These are phyloP conservation scores for Zalophus californianus DNA, from an alignment of 2,797 vertebrate genomes.

Conservation along the genomic window DNA sequence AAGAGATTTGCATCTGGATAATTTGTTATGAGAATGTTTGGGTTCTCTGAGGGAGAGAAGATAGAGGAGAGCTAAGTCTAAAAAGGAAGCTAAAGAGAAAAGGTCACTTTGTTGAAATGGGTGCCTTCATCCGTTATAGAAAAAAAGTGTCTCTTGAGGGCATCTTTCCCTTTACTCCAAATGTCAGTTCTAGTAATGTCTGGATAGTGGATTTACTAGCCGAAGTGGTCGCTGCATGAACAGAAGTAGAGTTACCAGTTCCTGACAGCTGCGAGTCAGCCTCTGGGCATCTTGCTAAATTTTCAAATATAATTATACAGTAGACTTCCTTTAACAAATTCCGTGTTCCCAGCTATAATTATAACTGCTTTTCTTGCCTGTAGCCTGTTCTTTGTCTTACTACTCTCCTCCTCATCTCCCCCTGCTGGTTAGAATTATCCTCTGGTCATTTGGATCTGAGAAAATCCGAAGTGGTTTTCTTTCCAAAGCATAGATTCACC, in stretches of 20 bases:
- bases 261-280: constrained; percentile 90
- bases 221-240: constrained; percentile 80
- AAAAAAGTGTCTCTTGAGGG: constrained; percentile 65
- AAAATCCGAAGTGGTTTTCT: constrained; percentile 72
- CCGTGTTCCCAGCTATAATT: constrained; percentile 88
- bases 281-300: constrained; percentile 91
- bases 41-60: background rate
- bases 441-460: constrained; percentile 77
- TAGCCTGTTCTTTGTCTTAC: constrained; percentile 87
- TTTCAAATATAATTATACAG: constrained; percentile 91
- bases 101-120: constrained; percentile 40
- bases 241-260: constrained; percentile 86
- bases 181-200: constrained; percentile 57
- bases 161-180: constrained; percentile 69
- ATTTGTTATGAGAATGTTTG: background rate
- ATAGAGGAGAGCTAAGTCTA: background rate
- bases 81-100: constrained; percentile 8
- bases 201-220: constrained; percentile 79
- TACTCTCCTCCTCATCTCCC: constrained; percentile 84
- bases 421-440: constrained; percentile 85
- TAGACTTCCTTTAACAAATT: constrained; percentile 91
- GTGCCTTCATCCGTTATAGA: constrained; percentile 2
- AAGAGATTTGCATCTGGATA: background rate
- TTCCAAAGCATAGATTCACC: constrained; percentile 65
- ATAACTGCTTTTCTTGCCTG: constrained; percentile 88